These are phyloP conservation scores for Gymnodraco acuticeps DNA, from an alignment of 2,797 vertebrate species.

Conservation along the genomic window DNA sequence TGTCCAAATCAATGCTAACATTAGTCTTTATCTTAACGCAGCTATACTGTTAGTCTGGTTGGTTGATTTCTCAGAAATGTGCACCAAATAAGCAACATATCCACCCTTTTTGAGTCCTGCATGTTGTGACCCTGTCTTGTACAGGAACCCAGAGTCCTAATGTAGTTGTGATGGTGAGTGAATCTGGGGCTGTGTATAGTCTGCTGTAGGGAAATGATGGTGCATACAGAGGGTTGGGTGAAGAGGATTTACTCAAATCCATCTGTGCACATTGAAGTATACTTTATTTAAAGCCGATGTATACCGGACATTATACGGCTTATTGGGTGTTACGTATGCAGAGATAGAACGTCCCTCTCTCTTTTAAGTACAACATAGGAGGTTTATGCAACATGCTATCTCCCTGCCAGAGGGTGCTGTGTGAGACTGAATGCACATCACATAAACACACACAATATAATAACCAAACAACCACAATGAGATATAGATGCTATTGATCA, in stretches of 20 bases:
- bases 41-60: background rate
- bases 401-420: background rate
- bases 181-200: background rate
- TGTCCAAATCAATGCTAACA: background rate
- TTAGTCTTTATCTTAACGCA: background rate
- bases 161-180: background rate
- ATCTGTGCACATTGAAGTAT: background rate
- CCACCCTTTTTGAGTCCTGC: background rate
- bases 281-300: background rate
- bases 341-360: background rate
- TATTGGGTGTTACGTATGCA: background rate
- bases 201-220: background rate
- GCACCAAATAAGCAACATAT: background rate
- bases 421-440: constrained; percentile 1
- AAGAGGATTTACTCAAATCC: background rate
- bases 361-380: background rate
- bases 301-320: background rate
- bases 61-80: background rate
- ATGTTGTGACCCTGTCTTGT: background rate
- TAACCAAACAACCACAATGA: background rate
- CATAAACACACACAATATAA: background rate
- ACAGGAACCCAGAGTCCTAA: background rate
- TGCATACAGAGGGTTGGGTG: background rate
- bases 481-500: background rate
- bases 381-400: background rate